Base-by-base conservation (phyloP, 2,888 invertebrate species). In the Xylota sylvarum region DNA sequence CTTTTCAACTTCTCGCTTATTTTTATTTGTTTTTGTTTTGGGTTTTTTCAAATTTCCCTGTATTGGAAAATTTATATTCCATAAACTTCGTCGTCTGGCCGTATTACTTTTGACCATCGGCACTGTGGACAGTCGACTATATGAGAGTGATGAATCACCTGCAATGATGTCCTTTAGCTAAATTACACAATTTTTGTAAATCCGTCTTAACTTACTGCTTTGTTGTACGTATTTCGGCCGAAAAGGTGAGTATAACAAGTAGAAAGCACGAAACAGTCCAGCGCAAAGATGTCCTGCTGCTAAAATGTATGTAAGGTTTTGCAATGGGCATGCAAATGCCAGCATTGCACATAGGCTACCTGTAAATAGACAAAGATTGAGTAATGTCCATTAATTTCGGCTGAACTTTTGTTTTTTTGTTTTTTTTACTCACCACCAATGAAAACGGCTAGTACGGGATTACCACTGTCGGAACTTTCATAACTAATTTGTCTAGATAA, bases 281-380 rank as follows among this genome's bases (percentile, higher is more conserved):
- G 90, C 90, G 17, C 89, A 89, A n/a, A 93, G 88, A 87, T 92
- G 91, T 69, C 93, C 91, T n/a, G 91, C 92, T 0, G 93, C 93
- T 74, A 93, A 78, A 3, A 91, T 92, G 56, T 93, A 93, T 50
- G 93, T 93, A 27, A 94, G 90, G 89, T 94, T 93, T 76, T 93
- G 93, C 85, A 94, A 88, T 1, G 94, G 94, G 88, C 94, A 94
- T 46, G 94, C 93, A 89, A 94, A 94, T 4, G 94, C 94, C 82
- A 94, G 89, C 90, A 94, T 93, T 58, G 94, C 94, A 52, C 94
- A 93, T 37, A 94, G 90, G 85, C 94, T 94, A 69, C 94, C 94
- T 93, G 23, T 23, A 23, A 23, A 23, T 23, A 23, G 23, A 23
- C 23, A 23, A 52, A n/a, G 78, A 80, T 27, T 30, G 55, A 23